Evolutionary conservation across 2,888 invertebrate species (phyloP), one percentile per base, ranked within the genome.

Genomic region (Plebejus melissa): DNA sequence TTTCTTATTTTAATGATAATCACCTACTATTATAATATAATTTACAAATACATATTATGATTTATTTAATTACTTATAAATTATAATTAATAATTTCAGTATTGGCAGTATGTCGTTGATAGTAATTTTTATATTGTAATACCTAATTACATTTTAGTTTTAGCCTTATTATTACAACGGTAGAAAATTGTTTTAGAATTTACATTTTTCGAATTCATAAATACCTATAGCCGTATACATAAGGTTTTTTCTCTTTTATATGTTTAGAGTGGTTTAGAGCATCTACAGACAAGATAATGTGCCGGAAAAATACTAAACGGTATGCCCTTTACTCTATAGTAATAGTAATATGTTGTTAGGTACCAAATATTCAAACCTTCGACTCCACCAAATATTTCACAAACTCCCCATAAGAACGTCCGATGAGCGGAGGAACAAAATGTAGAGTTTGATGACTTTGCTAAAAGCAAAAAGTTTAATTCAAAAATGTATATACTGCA

Each of bases 51-150:
- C 16, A 54, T 50, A 16, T 54, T 54, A 54, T 16, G 54, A 16
- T 54, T 54, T 54, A 54, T 54, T 54, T 13, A 54, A 46, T 1
- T 22, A 22, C 22, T 22, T 22, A 22, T 22, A 22, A 22, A 22
- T 22, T 41, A 58, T 58, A 58, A n/a, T 2, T 9, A 58, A 58
- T 60, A 60, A 28, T 60, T 60, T 60, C 28, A 60, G 3, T 60
- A 11, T 60, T 28, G 60, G 60, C 60, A 60, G 60, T 60, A 60
- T 60, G 28, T 60, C 60, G 60, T 60, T 28, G 28, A 11, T 60
- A 60, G 16, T 54, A 54, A 54, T 54, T 2, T 9, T 46, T 2
- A 11, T 46, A 28, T 28, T 22, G 3, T 4, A 60, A 1, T 60
- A 6, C n/a, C 22, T 60, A 60, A 7, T 58, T 22, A 58, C 0